Evolutionary conservation across 2,888 invertebrate species (phyloP).

Genomic region (Cataglyphis livida): DNA sequence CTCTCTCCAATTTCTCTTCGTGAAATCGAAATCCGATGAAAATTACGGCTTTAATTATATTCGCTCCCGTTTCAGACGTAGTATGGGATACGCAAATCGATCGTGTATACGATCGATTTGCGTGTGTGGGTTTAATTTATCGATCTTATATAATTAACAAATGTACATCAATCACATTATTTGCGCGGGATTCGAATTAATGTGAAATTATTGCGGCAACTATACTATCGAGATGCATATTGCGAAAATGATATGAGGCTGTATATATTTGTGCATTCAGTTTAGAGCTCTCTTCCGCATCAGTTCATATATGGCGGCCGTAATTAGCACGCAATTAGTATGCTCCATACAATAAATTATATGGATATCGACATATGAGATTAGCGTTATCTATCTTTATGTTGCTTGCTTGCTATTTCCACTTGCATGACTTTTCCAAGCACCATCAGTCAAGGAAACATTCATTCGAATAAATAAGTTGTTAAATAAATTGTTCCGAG

Average conservation of each 20-base stretch:
- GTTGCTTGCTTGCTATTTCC: slow-evolving; percentile 41
- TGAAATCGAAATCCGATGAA: neutral
- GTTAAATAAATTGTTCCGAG: neutral
- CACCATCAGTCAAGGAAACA: neutral
- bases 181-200: slow-evolving; percentile 44
- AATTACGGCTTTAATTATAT: neutral
- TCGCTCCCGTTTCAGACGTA: neutral
- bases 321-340: slow-evolving; percentile 28
- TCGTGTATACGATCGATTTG: neutral
- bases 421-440: slow-evolving; percentile 47
- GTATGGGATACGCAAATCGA: neutral
- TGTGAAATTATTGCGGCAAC: slow-evolving; percentile 40
- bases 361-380: neutral
- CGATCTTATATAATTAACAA: slow-evolving; percentile 42
- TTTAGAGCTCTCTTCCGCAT: slow-evolving; percentile 26
- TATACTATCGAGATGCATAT: neutral
- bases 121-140: slow-evolving; percentile 12
- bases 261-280: slow-evolving; percentile 28
- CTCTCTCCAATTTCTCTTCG: neutral
- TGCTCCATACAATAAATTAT: neutral
- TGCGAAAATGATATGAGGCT: slow-evolving; percentile 21
- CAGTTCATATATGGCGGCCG: neutral
- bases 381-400: neutral
- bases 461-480: neutral
- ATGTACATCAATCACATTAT: slow-evolving; percentile 33